Evolutionary conservation across 2,888 invertebrate species (phyloP).

Genomic region (Macrostomum cliftonense): DNA sequence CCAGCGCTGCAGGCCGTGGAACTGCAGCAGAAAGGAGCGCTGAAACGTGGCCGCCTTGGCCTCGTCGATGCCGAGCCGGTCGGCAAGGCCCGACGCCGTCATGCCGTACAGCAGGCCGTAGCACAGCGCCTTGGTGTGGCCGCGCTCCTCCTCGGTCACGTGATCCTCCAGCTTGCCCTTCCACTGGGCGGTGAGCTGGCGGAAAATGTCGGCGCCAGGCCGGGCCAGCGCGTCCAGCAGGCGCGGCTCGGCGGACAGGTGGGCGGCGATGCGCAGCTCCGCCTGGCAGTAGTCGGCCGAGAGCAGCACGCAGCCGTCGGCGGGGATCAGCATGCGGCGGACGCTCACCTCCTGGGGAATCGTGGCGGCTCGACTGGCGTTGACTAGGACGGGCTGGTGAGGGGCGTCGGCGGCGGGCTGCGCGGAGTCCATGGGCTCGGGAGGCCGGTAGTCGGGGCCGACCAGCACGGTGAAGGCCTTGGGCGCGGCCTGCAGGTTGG

Average conservation of each 20-base stretch:
- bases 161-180: slow-evolving; percentile 48
- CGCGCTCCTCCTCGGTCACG: slow-evolving; percentile 55
- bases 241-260: slow-evolving; percentile 58
- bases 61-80: slow-evolving; percentile 57
- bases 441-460: too few relatives aligned
- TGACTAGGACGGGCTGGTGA: too few relatives aligned
- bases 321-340: slow-evolving; percentile 7
- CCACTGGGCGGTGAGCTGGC: slow-evolving; percentile 66
- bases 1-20: slow-evolving; percentile 46
- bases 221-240: slow-evolving; percentile 44
- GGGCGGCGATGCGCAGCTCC: slow-evolving; percentile 76
- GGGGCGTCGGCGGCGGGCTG: too few relatives aligned
- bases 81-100: slow-evolving; percentile 61
- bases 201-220: slow-evolving; percentile 44
- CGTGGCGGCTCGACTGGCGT: too few relatives aligned
- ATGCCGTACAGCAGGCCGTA: slow-evolving; percentile 95
- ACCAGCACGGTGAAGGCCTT: slow-evolving; percentile 49
- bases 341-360: too few relatives aligned
- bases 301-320: slow-evolving; percentile 46
- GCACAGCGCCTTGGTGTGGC: slow-evolving; percentile 66
- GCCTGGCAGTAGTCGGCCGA: slow-evolving; percentile 90
- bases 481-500: slow-evolving; percentile 75
- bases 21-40: slow-evolving; percentile 40
- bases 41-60: slow-evolving; percentile 52
- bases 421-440: too few relatives aligned